Evolutionary conservation across 2,888 invertebrate species (phyloP).

Genomic region (Drosophila eohydei): DNA sequence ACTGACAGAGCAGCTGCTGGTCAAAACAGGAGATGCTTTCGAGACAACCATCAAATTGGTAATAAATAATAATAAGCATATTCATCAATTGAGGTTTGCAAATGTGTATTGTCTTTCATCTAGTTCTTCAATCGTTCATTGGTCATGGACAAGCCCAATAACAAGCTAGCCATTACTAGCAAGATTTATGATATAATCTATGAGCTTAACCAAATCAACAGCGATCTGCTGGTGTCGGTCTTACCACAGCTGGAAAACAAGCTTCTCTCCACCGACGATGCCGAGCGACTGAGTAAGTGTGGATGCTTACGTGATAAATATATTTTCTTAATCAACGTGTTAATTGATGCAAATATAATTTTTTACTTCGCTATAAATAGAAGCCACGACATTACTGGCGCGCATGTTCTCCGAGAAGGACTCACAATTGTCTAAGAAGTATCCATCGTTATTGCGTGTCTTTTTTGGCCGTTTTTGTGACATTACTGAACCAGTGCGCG

Average conservation of each 20-base stretch:
- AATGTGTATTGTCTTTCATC: conserved; percentile 69
- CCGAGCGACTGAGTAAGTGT: conserved; percentile 90
- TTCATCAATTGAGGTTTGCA: neutral
- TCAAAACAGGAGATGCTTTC: conserved; percentile 95
- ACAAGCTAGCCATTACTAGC: conserved; percentile 90
- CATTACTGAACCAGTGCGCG: conserved; percentile 95
- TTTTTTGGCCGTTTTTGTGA: conserved; percentile 98
- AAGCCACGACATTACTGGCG: conserved; percentile 94
- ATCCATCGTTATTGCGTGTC: conserved; percentile 95
- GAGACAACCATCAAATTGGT: conserved; percentile 98
- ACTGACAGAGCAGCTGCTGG: conserved; percentile 95
- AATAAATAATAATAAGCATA: conserved; percentile 76
- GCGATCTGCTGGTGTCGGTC: conserved; percentile 93
- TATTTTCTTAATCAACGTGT: neutral
- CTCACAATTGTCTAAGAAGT: conserved; percentile 94
- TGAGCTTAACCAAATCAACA: conserved; percentile 96
- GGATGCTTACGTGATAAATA: neutral
- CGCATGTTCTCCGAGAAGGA: conserved; percentile 98
- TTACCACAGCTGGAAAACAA: conserved; percentile 98
- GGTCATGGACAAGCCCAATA: conserved; percentile 96
- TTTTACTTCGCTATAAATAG: conserved; percentile 75
- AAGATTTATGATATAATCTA: conserved; percentile 98
- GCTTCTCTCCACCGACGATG: conserved; percentile 94
- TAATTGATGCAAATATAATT: neutral
- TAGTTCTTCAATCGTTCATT: conserved; percentile 98